phyloP scores from a whole-genome alignment of 2,797 vertebrate genomes.

The Galagoides demidoff region DNA sequence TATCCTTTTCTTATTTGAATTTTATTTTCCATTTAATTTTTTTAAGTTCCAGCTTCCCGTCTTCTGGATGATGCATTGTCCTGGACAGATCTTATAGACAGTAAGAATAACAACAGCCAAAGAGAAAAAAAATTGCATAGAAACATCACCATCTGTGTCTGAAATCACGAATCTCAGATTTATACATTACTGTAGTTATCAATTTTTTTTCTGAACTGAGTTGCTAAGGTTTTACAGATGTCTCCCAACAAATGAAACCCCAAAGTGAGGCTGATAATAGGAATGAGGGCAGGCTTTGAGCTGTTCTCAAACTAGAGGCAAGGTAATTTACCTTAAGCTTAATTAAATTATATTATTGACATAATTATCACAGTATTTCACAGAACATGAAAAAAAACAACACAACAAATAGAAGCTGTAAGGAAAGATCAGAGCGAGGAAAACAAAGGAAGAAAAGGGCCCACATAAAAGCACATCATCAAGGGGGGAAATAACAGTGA shows the following conservation, averaged over 20 bases:
- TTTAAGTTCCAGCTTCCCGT: neutral
- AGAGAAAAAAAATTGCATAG: neutral
- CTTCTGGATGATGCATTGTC: neutral
- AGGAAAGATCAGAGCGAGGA: slow-evolving; percentile 47
- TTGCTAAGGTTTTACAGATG: slow-evolving; percentile 36
- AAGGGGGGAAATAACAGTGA: neutral
- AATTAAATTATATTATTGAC: slow-evolving; percentile 62
- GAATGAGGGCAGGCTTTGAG: neutral
- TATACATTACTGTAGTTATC: neutral
- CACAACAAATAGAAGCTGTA: neutral
- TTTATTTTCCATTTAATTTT: neutral
- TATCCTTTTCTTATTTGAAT: neutral
- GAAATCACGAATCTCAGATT: slow-evolving; percentile 32
- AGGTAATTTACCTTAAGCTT: slow-evolving; percentile 44
- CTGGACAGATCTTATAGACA: neutral
- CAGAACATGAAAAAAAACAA: neutral
- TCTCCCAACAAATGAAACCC: slow-evolving; percentile 46
- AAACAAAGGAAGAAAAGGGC: slow-evolving; percentile 39
- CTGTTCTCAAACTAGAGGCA: neutral
- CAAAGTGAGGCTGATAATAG: slow-evolving; percentile 19
- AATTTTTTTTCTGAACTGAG: neutral
- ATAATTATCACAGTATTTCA: slow-evolving; percentile 38
- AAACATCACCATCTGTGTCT: slow-evolving; percentile 36
- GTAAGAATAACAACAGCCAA: neutral
- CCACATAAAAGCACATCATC: slow-evolving; percentile 50